Percentiles rank a stretch among this genome's conserved stretches.
Conservation (phyloP, 2,797 vertebrate genomes). For the Brachyalestes nurse region DNA sequence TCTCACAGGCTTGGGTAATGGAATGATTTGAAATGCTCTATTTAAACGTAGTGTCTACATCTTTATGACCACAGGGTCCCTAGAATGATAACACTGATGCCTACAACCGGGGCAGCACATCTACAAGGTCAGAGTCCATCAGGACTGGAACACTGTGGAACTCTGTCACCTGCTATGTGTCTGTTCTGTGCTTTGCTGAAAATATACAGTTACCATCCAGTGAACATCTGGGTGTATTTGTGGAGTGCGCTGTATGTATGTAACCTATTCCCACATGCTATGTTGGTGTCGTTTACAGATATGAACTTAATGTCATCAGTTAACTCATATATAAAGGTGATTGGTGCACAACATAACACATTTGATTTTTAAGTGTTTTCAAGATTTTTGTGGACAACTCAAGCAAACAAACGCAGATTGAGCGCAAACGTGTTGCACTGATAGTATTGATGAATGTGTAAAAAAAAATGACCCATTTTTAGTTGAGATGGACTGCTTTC, state of each 20-base stretch:
- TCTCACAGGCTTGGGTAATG: background rate
- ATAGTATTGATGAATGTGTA: too few relatives aligned
- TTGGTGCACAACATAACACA: too few relatives aligned
- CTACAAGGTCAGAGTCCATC: conserved; percentile 12
- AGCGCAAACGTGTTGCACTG: too few relatives aligned
- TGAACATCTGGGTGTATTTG: background rate
- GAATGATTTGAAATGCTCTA: conserved; percentile 4
- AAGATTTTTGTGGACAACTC: too few relatives aligned
- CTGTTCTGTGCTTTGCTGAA: background rate
- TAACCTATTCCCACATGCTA: background rate
- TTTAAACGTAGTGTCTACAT: background rate
- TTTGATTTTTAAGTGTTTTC: too few relatives aligned
- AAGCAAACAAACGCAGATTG: too few relatives aligned
- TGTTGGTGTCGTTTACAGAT: too few relatives aligned
- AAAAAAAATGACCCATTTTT: too few relatives aligned
- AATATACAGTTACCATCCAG: background rate
- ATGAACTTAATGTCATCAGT: too few relatives aligned
- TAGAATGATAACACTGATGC: conserved; percentile 6
- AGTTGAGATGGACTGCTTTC: too few relatives aligned
- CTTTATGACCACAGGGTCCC: background rate
- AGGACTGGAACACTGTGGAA: background rate
- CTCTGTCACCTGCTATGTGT: background rate
- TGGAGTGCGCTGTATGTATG: background rate
- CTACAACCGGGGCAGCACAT: background rate
- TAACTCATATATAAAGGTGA: too few relatives aligned